Conservation (phyloP, 2,797 vertebrate species). For the Hozukius guyotensis region DNA sequence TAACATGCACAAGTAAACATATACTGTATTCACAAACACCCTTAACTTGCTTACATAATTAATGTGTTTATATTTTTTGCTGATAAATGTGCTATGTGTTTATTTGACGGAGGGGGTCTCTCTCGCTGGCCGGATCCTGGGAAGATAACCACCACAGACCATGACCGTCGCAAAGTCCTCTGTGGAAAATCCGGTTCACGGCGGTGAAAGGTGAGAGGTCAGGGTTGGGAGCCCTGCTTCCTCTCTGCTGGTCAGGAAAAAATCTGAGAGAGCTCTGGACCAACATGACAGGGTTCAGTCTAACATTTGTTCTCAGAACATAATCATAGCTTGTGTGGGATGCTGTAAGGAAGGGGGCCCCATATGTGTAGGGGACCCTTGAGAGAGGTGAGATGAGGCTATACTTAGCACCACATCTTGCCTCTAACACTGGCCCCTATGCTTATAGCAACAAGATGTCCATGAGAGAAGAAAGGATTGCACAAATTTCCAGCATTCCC, state of each 20-base stretch:
- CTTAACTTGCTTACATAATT: conserved; percentile 39
- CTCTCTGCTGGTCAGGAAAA: conserved; percentile 48
- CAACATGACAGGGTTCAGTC: conserved; percentile 24
- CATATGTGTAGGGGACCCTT: conserved; percentile 34
- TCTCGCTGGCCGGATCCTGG: conserved; percentile 58
- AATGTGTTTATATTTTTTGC: conserved; percentile 60
- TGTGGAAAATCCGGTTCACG: conserved; percentile 68
- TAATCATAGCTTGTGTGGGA: conserved; percentile 36
- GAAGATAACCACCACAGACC: conserved; percentile 66
- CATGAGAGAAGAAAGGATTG: conserved; percentile 33
- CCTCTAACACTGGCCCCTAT: background rate
- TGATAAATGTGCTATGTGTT: conserved; percentile 73
- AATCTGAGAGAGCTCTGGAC: conserved; percentile 39
- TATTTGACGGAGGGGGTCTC: conserved; percentile 57
- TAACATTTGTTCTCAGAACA: conserved; percentile 51
- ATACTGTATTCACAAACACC: conserved; percentile 20
- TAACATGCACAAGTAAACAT: conserved; percentile 18
- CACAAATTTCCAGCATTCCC: conserved; percentile 30
- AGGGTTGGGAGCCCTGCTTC: conserved; percentile 56
- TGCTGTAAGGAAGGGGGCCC: background rate
- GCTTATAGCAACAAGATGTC: conserved; percentile 41
- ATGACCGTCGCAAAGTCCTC: conserved; percentile 25
- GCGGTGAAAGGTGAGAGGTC: conserved; percentile 63
- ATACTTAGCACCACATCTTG: conserved; percentile 38
- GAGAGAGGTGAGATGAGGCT: conserved; percentile 53